phyloP scores from a whole-genome alignment of 2,113 vertebrate species.

The Lethenteron reissneri region DNA sequence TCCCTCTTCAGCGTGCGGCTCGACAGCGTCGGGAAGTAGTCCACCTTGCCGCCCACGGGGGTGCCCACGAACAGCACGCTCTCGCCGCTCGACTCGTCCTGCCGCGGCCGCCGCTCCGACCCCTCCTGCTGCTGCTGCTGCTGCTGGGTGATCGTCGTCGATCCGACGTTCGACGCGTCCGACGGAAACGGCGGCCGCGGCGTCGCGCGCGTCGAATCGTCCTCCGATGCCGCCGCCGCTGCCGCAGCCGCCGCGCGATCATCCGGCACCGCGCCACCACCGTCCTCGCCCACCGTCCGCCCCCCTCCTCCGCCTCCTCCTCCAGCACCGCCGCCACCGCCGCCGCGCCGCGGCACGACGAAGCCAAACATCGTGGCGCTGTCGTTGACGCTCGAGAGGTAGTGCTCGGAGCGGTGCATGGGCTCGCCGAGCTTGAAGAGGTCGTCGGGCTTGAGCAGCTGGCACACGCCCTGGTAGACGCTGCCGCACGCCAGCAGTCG shows the following conservation, averaged over 20 bases:
- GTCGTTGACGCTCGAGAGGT: conserved; percentile 51
- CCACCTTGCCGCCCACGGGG: conserved; percentile 53
- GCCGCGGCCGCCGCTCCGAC: conserved; percentile 21
- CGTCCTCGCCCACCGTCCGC: too few relatives aligned
- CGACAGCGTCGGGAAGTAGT: conserved; percentile 67
- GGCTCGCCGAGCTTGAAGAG: conserved; percentile 67
- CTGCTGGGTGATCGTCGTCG: too few relatives aligned
- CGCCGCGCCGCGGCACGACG: conserved; percentile 20
- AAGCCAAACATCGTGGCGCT: conserved; percentile 51
- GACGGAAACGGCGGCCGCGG: neutral
- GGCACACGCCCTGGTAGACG: conserved; percentile 66
- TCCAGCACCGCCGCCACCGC: conserved; percentile 15
- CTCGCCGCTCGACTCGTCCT: conserved; percentile 16
- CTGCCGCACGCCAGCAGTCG: conserved; percentile 61
- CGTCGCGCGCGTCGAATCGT: too few relatives aligned
- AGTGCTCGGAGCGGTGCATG: conserved; percentile 64
- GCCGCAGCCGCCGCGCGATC: too few relatives aligned
- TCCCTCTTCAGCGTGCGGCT: conserved; percentile 46
- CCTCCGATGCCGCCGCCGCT: too few relatives aligned
- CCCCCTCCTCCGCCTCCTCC: conserved; percentile 19
- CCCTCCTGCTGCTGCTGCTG: conserved; percentile 11
- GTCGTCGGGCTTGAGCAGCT: conserved; percentile 49
- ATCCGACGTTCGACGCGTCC: neutral
- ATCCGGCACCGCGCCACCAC: too few relatives aligned
- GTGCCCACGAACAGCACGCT: conserved; percentile 58